Percentiles rank a stretch among this genome's conserved stretches.
These are phyloP conservation scores for Sebastes reedi DNA, from an alignment of 2,797 vertebrate species.

Conservation along the genomic window DNA sequence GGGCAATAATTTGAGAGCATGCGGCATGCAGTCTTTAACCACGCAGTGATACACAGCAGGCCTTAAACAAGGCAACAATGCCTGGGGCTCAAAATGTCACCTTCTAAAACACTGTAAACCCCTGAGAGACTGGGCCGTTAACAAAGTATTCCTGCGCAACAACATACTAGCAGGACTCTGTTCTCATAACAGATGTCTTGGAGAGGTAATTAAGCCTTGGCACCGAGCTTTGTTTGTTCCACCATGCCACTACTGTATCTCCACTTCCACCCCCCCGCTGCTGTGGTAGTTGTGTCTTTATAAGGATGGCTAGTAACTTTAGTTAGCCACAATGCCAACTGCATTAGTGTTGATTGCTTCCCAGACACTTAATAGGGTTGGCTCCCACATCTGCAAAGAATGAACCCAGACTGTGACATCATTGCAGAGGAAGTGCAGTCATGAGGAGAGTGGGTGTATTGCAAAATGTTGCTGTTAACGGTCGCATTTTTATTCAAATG, in stretches of 20 bases:
- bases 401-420: constrained; percentile 74
- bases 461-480: constrained; percentile 50
- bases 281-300: constrained; percentile 61
- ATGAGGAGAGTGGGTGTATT: constrained; percentile 47
- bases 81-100: constrained; percentile 56
- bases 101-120: constrained; percentile 52
- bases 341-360: constrained; percentile 73
- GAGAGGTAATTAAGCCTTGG: constrained; percentile 50
- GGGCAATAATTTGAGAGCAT: constrained; percentile 62
- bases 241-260: constrained; percentile 37
- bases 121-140: constrained; percentile 39
- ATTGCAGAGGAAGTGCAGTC: constrained; percentile 71
- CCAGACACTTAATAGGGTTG: constrained; percentile 61
- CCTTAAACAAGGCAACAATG: constrained; percentile 56
- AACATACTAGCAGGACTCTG: constrained; percentile 31
- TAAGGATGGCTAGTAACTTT: constrained; percentile 61
- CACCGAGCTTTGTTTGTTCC: constrained; percentile 50
- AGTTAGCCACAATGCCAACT: constrained; percentile 49
- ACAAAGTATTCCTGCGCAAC: constrained; percentile 32
- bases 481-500: constrained; percentile 28
- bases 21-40: constrained; percentile 50
- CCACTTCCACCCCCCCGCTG: constrained; percentile 29
- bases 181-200: constrained; percentile 54
- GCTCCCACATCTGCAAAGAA: constrained; percentile 75
- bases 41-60: constrained; percentile 57